Evolutionary conservation across 1,140 invertebrate genomes (phyloP).

Genomic region (Archegozetes longisetosus): DNA sequence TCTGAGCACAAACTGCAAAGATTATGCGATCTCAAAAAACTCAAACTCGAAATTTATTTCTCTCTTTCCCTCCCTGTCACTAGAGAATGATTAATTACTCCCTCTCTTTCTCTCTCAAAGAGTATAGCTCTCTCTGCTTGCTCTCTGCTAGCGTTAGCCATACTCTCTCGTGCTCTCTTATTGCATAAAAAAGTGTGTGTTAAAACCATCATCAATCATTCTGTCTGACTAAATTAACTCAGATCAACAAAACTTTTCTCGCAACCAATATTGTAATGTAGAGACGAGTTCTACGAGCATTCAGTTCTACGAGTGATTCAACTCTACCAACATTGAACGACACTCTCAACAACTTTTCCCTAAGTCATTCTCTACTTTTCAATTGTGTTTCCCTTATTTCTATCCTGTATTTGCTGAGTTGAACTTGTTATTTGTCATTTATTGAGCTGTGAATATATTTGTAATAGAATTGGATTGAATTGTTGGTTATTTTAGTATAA

Average conservation of each 20-base stretch:
- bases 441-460: not conserved
- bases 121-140: not conserved
- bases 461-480: not conserved
- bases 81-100: constrained; percentile 17
- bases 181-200: constrained; percentile 10
- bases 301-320: not conserved
- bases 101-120: constrained; percentile 3
- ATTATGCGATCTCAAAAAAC: constrained; percentile 11
- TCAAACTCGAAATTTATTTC: constrained; percentile 12
- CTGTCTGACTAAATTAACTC: constrained; percentile 20
- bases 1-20: not conserved
- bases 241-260: constrained; percentile 17
- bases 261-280: constrained; percentile 5
- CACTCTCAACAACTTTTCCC: not conserved
- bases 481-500: too few relatives aligned
- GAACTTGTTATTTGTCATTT: not conserved
- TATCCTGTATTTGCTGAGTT: not conserved
- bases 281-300: constrained; percentile 1
- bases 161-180: not conserved
- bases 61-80: constrained; percentile 13
- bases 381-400: not conserved
- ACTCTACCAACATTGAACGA: too few relatives aligned
- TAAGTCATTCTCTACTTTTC: not conserved
- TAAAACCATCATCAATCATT: constrained; percentile 19
- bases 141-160: not conserved